These are phyloP conservation scores for Acanthis flammea DNA, from an alignment of 2,797 vertebrate species.

Conservation along the genomic window DNA sequence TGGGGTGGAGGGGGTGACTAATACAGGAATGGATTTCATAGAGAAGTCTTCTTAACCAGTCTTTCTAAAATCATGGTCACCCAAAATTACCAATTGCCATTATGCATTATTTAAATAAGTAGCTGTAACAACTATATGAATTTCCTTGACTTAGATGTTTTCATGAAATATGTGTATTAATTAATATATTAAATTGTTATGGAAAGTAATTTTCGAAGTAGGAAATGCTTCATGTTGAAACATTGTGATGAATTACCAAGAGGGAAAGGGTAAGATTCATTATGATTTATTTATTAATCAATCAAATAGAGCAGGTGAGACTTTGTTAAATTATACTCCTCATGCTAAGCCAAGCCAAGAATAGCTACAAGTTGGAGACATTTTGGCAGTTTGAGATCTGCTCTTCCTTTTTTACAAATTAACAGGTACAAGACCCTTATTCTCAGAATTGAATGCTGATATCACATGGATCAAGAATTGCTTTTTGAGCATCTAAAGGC, in stretches of 20 bases:
- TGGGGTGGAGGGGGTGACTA: accelerated
- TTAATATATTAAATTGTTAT: neutral
- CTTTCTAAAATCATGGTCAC: neutral
- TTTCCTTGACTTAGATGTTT: neutral
- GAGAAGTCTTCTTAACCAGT: neutral
- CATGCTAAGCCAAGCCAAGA: neutral
- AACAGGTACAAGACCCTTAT: neutral
- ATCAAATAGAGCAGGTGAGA: neutral
- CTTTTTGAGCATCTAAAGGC: neutral
- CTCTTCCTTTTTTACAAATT: neutral
- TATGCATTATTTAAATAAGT: neutral
- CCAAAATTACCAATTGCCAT: neutral
- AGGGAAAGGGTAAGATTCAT: neutral
- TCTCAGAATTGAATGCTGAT: neutral
- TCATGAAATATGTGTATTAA: neutral
- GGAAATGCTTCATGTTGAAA: neutral
- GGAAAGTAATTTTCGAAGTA: neutral
- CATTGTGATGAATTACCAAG: neutral
- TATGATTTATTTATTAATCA: neutral
- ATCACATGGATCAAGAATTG: neutral
- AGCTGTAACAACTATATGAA: neutral
- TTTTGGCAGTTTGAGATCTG: neutral
- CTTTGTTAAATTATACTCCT: neutral
- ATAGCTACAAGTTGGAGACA: neutral
- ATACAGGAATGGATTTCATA: neutral